Percentiles rank a stretch among this genome's conserved stretches.
Evolutionary conservation across 2,888 invertebrate genomes (phyloP).

Genomic region (Theretra japonica): DNA sequence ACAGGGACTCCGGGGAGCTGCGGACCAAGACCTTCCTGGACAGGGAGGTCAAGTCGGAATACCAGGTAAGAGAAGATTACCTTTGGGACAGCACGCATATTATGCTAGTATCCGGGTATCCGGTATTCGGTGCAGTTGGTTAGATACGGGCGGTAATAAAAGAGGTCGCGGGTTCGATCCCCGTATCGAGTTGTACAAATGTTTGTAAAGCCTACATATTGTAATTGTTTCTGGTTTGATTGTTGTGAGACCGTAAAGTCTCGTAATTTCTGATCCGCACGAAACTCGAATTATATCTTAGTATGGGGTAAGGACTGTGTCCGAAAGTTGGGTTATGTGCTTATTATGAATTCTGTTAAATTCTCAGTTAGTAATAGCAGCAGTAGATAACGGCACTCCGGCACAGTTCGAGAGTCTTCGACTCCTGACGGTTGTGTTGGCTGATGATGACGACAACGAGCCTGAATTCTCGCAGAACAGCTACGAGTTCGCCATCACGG

Average conservation of each 20-base stretch:
- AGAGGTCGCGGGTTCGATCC: no score
- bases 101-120: neutral
- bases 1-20: conserved; percentile 91
- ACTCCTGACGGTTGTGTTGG: conserved; percentile 89
- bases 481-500: conserved; percentile 88
- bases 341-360: neutral
- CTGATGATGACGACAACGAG: conserved; percentile 92
- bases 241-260: no score
- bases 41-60: conserved; percentile 86
- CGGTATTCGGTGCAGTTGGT: neutral
- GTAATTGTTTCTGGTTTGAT: no score
- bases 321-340: neutral
- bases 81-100: neutral
- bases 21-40: conserved; percentile 92
- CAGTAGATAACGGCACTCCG: conserved; percentile 93
- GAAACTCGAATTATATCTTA: no score
- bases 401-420: conserved; percentile 91
- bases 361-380: conserved; percentile 89
- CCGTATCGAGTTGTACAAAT: no score
- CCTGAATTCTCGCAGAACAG: conserved; percentile 89
- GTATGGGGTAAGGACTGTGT: no score
- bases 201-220: no score
- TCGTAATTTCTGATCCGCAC: no score
- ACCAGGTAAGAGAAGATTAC: conserved; percentile 63
- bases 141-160: no score